phyloP scores from a whole-genome alignment of 2,888 invertebrate species.

The Cryptocephalus moraei region DNA sequence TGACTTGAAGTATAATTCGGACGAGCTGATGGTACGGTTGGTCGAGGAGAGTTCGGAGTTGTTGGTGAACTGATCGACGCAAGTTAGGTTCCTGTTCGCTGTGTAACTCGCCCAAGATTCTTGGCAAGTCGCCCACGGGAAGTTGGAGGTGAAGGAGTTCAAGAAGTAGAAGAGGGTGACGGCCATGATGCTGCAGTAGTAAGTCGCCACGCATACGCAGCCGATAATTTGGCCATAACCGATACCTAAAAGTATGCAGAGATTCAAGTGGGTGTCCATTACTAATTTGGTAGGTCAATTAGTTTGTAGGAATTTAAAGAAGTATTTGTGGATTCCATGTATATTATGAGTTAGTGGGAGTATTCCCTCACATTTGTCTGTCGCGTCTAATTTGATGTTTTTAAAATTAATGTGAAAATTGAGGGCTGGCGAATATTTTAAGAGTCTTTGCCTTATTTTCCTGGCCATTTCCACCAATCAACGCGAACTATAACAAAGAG shows the following conservation, averaged over 20 bases:
- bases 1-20: constrained; percentile 47
- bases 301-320: too few species aligned
- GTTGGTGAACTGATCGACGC: constrained; percentile 15
- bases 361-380: too few species aligned
- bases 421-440: too few species aligned
- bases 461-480: too few species aligned
- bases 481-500: too few species aligned
- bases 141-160: constrained; percentile 55
- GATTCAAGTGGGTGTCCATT: too few species aligned
- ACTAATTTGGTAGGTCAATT: too few species aligned
- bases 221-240: constrained; percentile 59
- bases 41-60: not conserved
- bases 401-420: too few species aligned
- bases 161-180: constrained; percentile 63
- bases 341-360: too few species aligned
- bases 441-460: too few species aligned
- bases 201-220: constrained; percentile 56
- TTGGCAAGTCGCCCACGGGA: constrained; percentile 66
- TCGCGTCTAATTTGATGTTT: too few species aligned
- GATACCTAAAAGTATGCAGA: constrained; percentile 41
- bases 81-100: constrained; percentile 16
- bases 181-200: constrained; percentile 68
- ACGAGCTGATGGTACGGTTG: constrained; percentile 30
- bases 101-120: constrained; percentile 41
- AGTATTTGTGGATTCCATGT: too few species aligned